phyloP scores from a whole-genome alignment of 2,797 vertebrate genomes.

The Phylloscopus collybita region DNA sequence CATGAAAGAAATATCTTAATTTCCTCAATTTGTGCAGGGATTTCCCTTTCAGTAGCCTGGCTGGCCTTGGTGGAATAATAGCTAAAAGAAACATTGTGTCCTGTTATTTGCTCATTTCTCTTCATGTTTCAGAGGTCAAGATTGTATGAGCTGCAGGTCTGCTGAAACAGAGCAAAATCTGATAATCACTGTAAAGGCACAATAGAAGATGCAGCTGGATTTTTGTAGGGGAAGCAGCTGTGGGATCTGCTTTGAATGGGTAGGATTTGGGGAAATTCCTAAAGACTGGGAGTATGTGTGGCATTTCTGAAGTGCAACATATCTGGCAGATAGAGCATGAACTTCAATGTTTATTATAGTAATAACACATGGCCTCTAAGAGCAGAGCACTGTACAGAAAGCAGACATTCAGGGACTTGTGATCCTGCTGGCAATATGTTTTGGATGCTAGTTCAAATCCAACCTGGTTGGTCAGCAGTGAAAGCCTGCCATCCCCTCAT shows the following conservation, averaged over 20 bases:
- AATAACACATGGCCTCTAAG: not conserved
- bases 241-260: not conserved
- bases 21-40: constrained; percentile 30
- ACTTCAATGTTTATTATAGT: not conserved
- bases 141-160: not conserved
- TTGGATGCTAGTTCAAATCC: not conserved
- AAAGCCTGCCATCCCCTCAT: not conserved
- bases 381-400: not conserved
- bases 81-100: not conserved
- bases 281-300: not conserved
- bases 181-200: not conserved
- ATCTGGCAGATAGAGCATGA: not conserved
- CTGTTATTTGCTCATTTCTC: not conserved
- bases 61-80: not conserved
- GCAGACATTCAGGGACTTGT: not conserved
- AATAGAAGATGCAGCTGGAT: not conserved
- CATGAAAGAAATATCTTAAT: constrained; percentile 3
- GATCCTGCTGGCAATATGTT: not conserved
- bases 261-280: constrained; percentile 25
- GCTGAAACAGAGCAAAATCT: not conserved
- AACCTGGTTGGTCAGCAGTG: not conserved
- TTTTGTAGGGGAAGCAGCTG: constrained; percentile 18
- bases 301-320: not conserved
- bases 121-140: not conserved
- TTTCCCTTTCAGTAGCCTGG: constrained; percentile 34